Percentiles rank a stretch among this genome's conserved stretches.
These are phyloP conservation scores for Idaea biselata DNA, from an alignment of 2,888 invertebrate genomes.

Conservation along the genomic window DNA sequence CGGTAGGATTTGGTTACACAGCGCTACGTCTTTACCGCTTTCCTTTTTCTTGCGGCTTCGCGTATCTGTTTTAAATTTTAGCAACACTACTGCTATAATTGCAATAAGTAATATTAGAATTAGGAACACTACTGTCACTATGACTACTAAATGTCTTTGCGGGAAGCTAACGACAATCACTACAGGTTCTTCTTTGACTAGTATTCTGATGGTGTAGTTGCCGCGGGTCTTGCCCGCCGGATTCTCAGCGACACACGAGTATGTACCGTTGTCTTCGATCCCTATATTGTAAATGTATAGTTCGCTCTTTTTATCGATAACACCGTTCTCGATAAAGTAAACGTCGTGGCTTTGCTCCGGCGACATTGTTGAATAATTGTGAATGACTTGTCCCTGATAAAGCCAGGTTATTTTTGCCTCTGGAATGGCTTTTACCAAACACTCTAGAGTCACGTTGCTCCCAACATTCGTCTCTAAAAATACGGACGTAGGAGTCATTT, in stretches of 20 bases:
- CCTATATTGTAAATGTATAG: constrained; percentile 89
- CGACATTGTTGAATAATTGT: constrained; percentile 86
- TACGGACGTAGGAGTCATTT: constrained; percentile 87
- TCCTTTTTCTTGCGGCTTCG: constrained; percentile 78
- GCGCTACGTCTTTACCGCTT: constrained; percentile 82
- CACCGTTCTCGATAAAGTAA: constrained; percentile 87
- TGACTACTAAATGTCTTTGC: constrained; percentile 85
- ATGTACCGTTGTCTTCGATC: constrained; percentile 91
- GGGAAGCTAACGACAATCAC: constrained; percentile 85
- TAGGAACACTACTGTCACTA: constrained; percentile 83
- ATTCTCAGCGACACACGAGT: constrained; percentile 92
- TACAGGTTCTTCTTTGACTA: constrained; percentile 86
- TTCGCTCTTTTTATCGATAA: constrained; percentile 88
- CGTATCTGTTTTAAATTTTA: constrained; percentile 77
- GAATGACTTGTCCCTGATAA: constrained; percentile 89
- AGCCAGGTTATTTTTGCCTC: constrained; percentile 91
- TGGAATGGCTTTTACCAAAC: constrained; percentile 90
- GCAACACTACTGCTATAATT: constrained; percentile 83
- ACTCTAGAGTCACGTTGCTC: constrained; percentile 89
- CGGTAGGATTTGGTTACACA: constrained; percentile 79
- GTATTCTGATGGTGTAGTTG: constrained; percentile 89
- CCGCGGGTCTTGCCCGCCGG: constrained; percentile 89
- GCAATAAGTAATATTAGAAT: constrained; percentile 84
- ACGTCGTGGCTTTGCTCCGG: constrained; percentile 84
- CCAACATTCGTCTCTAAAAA: constrained; percentile 89